A percentile compares a stretch with the other conserved stretches of the same genome.
phyloP scores from a whole-genome alignment of 2,113 vertebrate genomes.

The Scortum barcoo region DNA sequence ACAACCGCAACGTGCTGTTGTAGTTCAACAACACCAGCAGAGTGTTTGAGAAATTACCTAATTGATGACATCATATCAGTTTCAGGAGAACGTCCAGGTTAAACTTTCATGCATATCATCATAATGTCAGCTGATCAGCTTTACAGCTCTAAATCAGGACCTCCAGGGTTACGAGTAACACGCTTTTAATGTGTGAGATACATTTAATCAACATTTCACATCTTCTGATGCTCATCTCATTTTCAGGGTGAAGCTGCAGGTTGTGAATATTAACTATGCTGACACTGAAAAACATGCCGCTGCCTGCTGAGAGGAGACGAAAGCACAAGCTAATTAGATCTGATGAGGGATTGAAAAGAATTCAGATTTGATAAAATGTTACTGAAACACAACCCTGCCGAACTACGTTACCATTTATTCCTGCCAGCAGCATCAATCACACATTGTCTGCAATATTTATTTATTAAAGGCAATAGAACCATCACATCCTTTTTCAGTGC shows the following conservation, averaged over 20 bases:
- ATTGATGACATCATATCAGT: neutral
- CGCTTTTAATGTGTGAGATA: neutral
- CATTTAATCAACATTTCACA: neutral
- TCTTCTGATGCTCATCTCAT: neutral
- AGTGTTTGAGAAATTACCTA: neutral
- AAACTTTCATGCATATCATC: neutral
- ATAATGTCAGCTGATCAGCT: neutral
- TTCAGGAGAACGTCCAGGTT: neutral
- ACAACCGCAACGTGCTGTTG: neutral
- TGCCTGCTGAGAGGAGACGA: neutral
- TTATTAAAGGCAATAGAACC: neutral
- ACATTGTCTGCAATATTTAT: neutral
- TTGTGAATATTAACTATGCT: neutral
- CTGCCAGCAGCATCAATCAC: no score
- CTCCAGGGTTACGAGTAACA: neutral
- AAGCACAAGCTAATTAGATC: neutral
- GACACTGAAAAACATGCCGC: neutral
- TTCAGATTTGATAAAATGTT: neutral
- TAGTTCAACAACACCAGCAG: neutral
- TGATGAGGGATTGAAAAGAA: neutral
- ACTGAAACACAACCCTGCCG: neutral
- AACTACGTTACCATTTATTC: neutral
- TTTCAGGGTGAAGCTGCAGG: neutral
- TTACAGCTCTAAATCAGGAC: neutral
- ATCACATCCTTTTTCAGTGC: neutral